Conservation (phyloP, 2,113 vertebrate species). For the Alligator sinensis region DNA sequence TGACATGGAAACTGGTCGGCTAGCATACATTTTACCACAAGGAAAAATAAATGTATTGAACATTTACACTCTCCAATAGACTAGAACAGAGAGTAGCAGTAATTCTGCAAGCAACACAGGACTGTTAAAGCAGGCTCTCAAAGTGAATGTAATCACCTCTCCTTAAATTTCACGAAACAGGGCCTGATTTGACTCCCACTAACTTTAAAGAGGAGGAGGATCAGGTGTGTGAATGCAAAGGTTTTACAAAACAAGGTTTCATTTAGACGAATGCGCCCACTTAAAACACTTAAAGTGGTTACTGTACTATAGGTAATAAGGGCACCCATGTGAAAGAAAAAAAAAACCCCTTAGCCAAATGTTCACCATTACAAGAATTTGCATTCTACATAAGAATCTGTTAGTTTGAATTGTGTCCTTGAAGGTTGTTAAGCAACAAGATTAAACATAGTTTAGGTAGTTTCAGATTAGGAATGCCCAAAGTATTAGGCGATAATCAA, state of each 20-base stretch:
- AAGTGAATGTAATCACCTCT: background rate
- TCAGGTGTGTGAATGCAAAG: background rate
- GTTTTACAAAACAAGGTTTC: background rate
- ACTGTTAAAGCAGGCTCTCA: background rate
- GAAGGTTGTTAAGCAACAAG: background rate
- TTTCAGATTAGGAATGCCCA: background rate
- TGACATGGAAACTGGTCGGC: background rate
- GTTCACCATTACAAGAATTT: background rate
- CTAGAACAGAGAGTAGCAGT: background rate
- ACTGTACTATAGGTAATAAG: background rate
- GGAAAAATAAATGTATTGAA: rapidly evolving
- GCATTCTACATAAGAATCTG: background rate
- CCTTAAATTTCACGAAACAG: background rate
- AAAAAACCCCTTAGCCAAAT: background rate
- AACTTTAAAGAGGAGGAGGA: background rate
- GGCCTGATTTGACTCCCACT: background rate
- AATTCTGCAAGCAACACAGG: background rate
- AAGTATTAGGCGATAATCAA: background rate
- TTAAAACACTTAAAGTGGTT: background rate
- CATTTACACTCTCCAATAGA: background rate
- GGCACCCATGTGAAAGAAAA: background rate
- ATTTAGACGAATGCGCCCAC: background rate
- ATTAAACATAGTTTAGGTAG: background rate
- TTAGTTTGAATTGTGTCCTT: background rate
- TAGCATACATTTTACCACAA: background rate